These are phyloP conservation scores for Silurus lanzhouensis DNA, from an alignment of 2,797 vertebrate genomes.

Conservation along the genomic window DNA sequence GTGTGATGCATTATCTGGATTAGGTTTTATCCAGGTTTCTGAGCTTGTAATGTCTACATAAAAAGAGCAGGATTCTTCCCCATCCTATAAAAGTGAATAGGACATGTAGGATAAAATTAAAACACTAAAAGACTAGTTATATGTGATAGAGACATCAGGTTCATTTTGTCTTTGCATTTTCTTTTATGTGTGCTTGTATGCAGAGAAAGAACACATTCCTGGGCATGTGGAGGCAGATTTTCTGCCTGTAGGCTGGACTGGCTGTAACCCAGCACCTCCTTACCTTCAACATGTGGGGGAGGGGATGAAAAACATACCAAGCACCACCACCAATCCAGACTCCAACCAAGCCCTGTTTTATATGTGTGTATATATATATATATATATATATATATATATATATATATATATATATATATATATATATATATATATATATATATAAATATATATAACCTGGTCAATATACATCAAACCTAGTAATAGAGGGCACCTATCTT, in stretches of 20 bases:
- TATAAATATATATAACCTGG: too few species aligned
- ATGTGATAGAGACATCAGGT: neutral
- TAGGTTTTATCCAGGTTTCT: neutral
- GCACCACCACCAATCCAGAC: too few species aligned
- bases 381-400: too few species aligned
- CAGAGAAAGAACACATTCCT: conserved; percentile 68
- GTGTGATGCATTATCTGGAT: conserved; percentile 30
- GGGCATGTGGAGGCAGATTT: conserved; percentile 68
- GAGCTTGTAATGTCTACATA: conserved; percentile 1
- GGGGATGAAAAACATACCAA: conserved; percentile 11
- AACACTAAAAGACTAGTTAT: neutral
- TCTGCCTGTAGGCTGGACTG: conserved; percentile 60
- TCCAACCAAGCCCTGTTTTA: too few species aligned
- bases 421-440: too few species aligned
- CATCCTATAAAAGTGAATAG: neutral
- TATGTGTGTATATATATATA: too few species aligned
- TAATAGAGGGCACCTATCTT: neutral
- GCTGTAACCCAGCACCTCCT: conserved; percentile 63
- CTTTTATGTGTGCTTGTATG: conserved; percentile 19
- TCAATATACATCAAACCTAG: neutral
- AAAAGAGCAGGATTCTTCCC: neutral
- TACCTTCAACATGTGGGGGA: conserved; percentile 39
- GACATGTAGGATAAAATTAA: neutral
- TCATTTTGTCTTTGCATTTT: conserved; percentile 3
- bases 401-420: too few species aligned